phyloP scores from a whole-genome alignment of 2,113 vertebrate genomes.

The Cebus imitator region DNA sequence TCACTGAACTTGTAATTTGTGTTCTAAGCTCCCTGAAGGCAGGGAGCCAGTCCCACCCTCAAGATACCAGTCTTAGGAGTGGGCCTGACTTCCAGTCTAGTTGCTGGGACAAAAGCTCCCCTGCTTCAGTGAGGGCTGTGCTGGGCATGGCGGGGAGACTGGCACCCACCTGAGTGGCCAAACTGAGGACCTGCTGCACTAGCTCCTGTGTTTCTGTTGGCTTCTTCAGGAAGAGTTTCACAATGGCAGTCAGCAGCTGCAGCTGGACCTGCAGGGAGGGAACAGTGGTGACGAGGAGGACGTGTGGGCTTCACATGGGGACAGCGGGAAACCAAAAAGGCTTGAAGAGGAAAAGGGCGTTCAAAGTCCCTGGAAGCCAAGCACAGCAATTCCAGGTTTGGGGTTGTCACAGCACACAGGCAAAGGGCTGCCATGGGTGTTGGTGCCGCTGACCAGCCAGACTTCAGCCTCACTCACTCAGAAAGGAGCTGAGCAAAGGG shows the following conservation, averaged over 20 bases:
- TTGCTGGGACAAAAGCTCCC: neutral
- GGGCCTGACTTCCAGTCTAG: neutral
- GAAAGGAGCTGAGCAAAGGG: neutral
- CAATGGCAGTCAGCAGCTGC: conserved; percentile 95
- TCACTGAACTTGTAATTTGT: neutral
- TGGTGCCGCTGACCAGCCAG: neutral
- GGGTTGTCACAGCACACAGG: neutral
- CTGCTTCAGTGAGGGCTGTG: neutral
- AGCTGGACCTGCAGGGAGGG: conserved; percentile 90
- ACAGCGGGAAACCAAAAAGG: neutral
- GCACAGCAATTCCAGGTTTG: neutral
- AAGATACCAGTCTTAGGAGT: neutral
- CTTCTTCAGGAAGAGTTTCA: conserved; percentile 98
- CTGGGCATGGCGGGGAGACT: neutral
- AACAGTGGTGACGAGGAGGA: neutral
- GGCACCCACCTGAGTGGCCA: conserved; percentile 95
- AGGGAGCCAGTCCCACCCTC: neutral
- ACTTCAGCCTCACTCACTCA: neutral
- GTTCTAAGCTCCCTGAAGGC: neutral
- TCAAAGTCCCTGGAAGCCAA: neutral
- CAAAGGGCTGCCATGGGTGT: neutral
- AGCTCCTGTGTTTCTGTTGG: conserved; percentile 98
- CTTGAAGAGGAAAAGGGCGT: neutral
- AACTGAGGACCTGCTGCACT: conserved; percentile 97
- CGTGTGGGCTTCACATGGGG: neutral